Evolutionary conservation across 2,113 vertebrate species (phyloP).

Genomic region (Mus spicilegus): DNA sequence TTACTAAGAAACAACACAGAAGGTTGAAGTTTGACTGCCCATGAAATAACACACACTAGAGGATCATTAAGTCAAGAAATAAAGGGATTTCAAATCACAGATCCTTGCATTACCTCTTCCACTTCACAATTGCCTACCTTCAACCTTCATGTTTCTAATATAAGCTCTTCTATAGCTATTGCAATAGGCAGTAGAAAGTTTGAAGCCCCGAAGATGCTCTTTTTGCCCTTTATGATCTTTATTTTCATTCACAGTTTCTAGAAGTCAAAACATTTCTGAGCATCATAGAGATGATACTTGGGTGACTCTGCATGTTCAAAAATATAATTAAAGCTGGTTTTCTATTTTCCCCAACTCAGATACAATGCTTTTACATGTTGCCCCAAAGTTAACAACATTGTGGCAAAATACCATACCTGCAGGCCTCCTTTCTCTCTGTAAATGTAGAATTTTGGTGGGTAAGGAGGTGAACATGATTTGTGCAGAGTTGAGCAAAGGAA

Average conservation of each 20-base stretch:
- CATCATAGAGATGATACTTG: no score
- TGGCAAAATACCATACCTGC: background rate
- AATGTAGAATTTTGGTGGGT: background rate
- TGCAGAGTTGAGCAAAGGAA: background rate
- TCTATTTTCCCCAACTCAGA: no score
- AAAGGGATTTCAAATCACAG: background rate
- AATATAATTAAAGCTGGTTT: background rate
- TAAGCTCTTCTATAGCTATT: background rate
- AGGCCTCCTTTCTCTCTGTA: slow-evolving; percentile 14
- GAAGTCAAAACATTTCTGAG: background rate
- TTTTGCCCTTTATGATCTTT: background rate
- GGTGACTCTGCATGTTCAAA: background rate
- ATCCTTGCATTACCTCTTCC: background rate
- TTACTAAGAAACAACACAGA: background rate
- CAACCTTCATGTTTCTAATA: background rate
- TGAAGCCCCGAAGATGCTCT: background rate
- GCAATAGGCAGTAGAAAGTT: background rate
- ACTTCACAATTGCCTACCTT: background rate
- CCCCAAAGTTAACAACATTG: background rate
- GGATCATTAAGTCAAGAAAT: background rate
- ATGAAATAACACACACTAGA: background rate
- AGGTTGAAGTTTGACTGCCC: background rate
- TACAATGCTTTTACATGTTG: background rate
- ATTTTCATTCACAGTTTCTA: background rate
- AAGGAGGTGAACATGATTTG: background rate